These are phyloP conservation scores for Menura novaehollandiae DNA, from an alignment of 2,113 vertebrate species.

Conservation along the genomic window DNA sequence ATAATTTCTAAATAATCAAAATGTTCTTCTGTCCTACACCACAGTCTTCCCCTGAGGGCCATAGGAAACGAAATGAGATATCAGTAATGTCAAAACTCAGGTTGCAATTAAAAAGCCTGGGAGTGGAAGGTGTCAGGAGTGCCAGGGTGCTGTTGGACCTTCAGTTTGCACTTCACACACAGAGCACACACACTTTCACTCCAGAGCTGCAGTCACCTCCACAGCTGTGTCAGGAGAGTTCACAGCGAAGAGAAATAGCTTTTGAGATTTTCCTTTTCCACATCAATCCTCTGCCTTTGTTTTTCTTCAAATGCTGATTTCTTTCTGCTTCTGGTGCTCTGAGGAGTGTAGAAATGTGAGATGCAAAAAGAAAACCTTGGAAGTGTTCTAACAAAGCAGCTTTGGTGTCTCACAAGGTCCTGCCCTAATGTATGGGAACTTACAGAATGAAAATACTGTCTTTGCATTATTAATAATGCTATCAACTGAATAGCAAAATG, in stretches of 20 bases:
- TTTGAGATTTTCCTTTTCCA: neutral
- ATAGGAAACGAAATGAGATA: neutral
- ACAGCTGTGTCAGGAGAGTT: neutral
- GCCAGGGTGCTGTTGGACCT: neutral
- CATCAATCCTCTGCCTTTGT: slow-evolving; percentile 3
- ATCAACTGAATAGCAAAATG: neutral
- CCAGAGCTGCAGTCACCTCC: neutral
- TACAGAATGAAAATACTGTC: neutral
- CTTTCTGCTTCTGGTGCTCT: neutral
- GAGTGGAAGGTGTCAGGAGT: neutral
- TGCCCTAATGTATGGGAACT: neutral
- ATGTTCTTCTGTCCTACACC: neutral
- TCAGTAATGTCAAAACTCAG: neutral
- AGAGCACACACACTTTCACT: neutral
- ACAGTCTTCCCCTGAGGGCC: neutral
- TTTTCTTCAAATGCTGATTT: slow-evolving; percentile 25
- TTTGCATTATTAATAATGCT: neutral
- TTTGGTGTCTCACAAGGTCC: neutral
- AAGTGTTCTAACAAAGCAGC: slow-evolving; percentile 13
- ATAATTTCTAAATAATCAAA: neutral
- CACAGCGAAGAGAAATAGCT: neutral
- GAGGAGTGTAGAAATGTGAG: neutral
- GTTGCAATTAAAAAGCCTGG: neutral
- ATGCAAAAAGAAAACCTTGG: neutral
- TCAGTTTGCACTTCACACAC: neutral